A percentile compares a stretch with the other conserved stretches of the same genome.
Evolutionary conservation across 2,888 invertebrate species (phyloP).

Genomic region (Rutpela maculata): DNA sequence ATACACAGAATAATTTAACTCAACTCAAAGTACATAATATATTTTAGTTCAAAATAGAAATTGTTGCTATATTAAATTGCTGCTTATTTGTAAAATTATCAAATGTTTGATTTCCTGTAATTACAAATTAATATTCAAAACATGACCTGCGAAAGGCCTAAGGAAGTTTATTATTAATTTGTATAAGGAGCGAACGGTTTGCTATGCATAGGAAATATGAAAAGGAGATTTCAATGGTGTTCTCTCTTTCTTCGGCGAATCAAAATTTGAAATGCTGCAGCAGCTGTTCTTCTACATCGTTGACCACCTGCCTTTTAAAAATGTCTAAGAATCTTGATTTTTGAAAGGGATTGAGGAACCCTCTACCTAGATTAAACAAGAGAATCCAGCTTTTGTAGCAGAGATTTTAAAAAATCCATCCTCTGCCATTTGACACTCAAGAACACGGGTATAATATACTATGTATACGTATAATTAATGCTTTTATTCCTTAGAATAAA

Average conservation of each 20-base stretch:
- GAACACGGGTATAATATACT: too few relatives aligned
- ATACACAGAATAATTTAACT: too few relatives aligned
- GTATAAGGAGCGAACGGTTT: constrained; percentile 33
- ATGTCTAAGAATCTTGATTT: background rate
- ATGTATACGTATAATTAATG: too few relatives aligned
- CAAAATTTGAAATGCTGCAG: constrained; percentile 39
- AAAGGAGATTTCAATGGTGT: constrained; percentile 20
- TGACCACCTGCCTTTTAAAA: constrained; percentile 43
- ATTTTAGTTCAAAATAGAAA: too few relatives aligned
- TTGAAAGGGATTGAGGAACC: background rate
- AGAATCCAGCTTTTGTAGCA: too few relatives aligned
- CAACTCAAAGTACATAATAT: background rate
- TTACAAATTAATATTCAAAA: constrained; percentile 27
- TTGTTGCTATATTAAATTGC: background rate
- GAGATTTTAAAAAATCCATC: too few relatives aligned
- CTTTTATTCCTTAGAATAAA: background rate
- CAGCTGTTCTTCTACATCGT: constrained; percentile 36
- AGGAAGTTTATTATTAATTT: constrained; percentile 35
- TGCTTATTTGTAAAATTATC: constrained; percentile 15
- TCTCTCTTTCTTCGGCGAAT: constrained; percentile 34
- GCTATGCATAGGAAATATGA: constrained; percentile 35
- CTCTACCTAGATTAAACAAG: background rate
- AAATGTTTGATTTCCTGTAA: constrained; percentile 18
- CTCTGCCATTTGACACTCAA: too few relatives aligned
- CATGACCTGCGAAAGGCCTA: background rate